Evolutionary conservation across 2,113 vertebrate genomes (phyloP), one percentile per base, ranked within the genome.

Genomic region (Sakesphorus luctuosus): DNA sequence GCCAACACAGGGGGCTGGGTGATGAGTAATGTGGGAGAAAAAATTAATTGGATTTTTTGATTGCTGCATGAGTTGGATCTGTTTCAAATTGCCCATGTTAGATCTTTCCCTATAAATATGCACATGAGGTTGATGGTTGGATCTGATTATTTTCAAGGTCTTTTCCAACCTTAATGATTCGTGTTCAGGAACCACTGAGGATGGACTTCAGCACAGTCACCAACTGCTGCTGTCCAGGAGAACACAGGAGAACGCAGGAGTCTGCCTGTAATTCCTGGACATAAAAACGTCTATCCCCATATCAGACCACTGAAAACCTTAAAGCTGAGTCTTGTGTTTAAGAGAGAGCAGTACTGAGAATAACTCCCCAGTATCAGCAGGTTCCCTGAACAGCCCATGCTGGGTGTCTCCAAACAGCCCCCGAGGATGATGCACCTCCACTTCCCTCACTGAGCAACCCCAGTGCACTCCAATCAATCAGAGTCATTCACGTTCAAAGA

Each of bases 251-350:
- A 50, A 46, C 52, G 49, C 28, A 56, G 29, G 17, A 50, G 33
- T 35, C 24, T 29, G 16, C 29, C 75, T 29, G 31, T 40, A 44
- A 9, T 44, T 62, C 47, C 35, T 44, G 55, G 53, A 59, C 80
- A 18, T 33, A 55, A 28, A 74, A 61, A 3, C 40, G 65, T 26
- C 46, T 11, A 35, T 11, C 33, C n/a, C 38, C 4, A 13, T 53
- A n/a, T 24, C 50, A 73, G 38, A 46, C 44, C 52, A 26, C 14
- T 1, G 1, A 21, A 29, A 61, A 26, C 47, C 35, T 74, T 67
- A 49, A 62, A 47, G 9, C 8, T 0, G 0, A 19, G 3, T 35
- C 33, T 11, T 43, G 29, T n/a, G 17, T 55, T 61, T 35, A 61
- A 33, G 10, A 67, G 46, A 47, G 53, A 18, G 38, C 25, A 55